Evolutionary conservation across 1,140 invertebrate species (phyloP), one percentile per base, ranked within the genome.

Genomic region (Calosoma granatense): DNA sequence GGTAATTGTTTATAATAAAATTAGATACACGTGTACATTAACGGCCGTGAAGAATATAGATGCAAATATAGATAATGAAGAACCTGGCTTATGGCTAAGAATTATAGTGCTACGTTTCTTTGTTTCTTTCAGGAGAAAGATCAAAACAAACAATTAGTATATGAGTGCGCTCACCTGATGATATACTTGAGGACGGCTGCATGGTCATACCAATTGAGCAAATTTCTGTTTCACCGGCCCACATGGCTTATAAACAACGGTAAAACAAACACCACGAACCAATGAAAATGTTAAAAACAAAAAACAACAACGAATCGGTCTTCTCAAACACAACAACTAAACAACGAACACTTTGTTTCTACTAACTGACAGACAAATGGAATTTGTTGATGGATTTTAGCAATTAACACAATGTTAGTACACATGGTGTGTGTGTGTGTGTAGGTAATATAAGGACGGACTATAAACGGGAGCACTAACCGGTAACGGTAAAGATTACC

Each of bases 201-300:
- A 86, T 76, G 52, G 77, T 77, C 83, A 86, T 85, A 65, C 83
- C 83, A 64, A 86, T 85, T 62, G 83, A 84, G 65, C 78, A 84
- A 72, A 84, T 85, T 74, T 85, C 82, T 56, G 80, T 79, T 64
- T 78, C 80, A 65, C 78, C 76, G 56, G 75, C 74, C 76, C 77
- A 80, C 74, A 77, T 75, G 51, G 61, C 64, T 56, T 39, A 54
- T 47, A 56, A 59, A 22, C 11, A 54, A 23, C 17, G 15, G 30
- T 39, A 11, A 41, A 3, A 15, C 17, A 53, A 57, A 21, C 21
- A 17, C 26, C 51, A 17, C 14, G n/a, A n/a, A 19, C 26, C 22
- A 22, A 47, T 20, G 41, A 20, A n/a, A n/a, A n/a, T n/a, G n/a
- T n/a, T n/a, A n/a, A 20, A 6, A 22, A 47, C 51, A 14, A 21